phyloP scores from a whole-genome alignment of 2,113 vertebrate species.

The Dolichallabes microphthalmus region DNA sequence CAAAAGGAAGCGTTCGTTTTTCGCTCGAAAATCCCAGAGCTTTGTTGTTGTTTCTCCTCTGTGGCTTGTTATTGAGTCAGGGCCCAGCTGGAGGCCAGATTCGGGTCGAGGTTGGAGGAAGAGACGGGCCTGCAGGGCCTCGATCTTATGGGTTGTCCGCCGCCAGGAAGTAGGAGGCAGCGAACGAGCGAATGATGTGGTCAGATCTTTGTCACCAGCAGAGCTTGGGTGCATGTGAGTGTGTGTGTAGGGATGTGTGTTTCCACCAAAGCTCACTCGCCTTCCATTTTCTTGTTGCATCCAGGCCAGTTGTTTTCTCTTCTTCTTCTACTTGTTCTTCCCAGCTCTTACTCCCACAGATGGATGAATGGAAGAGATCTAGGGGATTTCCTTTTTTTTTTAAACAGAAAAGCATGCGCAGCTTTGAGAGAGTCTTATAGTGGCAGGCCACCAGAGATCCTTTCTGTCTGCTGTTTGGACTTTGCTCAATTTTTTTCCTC shows the following conservation, averaged over 20 bases:
- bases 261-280: background rate
- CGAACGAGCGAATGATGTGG: conserved; percentile 91
- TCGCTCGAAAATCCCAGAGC: conserved; percentile 17
- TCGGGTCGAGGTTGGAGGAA: conserved; percentile 51
- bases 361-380: conserved; percentile 34
- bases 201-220: conserved; percentile 84
- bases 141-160: conserved; percentile 74
- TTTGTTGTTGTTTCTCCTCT: conserved; percentile 47
- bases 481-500: background rate
- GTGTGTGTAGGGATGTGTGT: conserved; percentile 60
- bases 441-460: conserved; percentile 41
- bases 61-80: conserved; percentile 36
- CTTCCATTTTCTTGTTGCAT: conserved; percentile 47
- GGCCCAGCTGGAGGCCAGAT: conserved; percentile 73
- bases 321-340: conserved; percentile 22
- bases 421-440: conserved; percentile 14
- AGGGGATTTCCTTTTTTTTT: conserved; percentile 35
- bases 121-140: conserved; percentile 60
- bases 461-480: conserved; percentile 25
- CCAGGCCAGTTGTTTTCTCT: conserved; percentile 56
- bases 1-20: conserved; percentile 55
- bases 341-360: conserved; percentile 56
- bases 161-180: conserved; percentile 80
- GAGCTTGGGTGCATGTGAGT: conserved; percentile 61
- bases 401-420: conserved; percentile 1